phyloP scores from a whole-genome alignment of 2,888 invertebrate genomes.

The Troilus luridus region DNA sequence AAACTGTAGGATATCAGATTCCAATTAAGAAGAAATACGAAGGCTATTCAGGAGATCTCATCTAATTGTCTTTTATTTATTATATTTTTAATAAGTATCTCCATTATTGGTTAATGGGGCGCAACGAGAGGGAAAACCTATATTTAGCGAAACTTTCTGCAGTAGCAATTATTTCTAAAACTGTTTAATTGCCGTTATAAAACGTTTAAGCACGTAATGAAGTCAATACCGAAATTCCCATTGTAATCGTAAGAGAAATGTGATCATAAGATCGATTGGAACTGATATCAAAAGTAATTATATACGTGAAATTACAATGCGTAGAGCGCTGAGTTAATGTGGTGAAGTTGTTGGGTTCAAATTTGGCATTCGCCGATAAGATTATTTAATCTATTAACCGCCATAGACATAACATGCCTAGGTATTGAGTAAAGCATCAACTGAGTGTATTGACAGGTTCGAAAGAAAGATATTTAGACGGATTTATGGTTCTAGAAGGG shows the following conservation, averaged over 20 bases:
- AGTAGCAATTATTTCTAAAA: not conserved
- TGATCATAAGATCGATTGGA: too few species aligned
- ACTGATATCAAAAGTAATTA: not conserved
- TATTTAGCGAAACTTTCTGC: not conserved
- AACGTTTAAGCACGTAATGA: not conserved
- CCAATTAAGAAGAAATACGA: not conserved
- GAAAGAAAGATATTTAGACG: too few species aligned
- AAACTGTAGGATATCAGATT: not conserved
- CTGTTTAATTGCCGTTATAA: not conserved
- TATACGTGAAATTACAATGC: not conserved
- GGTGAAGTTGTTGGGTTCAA: too few species aligned
- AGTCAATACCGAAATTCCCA: not conserved
- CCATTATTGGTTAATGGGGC: constrained; percentile 1
- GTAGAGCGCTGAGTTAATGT: too few species aligned
- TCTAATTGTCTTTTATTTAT: constrained; percentile 1
- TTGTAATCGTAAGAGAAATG: not conserved
- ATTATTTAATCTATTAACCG: too few species aligned
- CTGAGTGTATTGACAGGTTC: too few species aligned
- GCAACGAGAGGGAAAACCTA: not conserved
- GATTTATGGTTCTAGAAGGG: too few species aligned
- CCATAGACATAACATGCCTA: too few species aligned
- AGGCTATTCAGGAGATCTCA: not conserved
- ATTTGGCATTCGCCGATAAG: too few species aligned
- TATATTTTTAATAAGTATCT: not conserved
- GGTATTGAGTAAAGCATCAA: too few species aligned